Percentiles rank a stretch among this genome's conserved stretches.
Evolutionary conservation across 2,888 invertebrate species (phyloP).

Genomic region (Mesochorus sp.): DNA sequence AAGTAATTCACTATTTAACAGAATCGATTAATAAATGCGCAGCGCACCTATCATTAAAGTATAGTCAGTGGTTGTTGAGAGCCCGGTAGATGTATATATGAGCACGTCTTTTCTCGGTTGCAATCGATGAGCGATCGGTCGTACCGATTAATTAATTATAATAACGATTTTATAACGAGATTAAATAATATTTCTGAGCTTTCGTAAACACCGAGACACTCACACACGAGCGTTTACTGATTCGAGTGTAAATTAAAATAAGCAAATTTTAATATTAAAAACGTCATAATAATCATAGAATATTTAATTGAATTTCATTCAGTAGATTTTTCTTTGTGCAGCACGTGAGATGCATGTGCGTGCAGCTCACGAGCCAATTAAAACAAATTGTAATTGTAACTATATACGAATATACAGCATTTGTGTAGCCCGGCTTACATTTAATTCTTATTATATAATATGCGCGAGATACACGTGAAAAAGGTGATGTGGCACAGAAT

Average conservation of each 20-base stretch:
- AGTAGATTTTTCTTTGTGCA: neutral
- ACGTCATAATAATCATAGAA: neutral
- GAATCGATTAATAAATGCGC: too few relatives aligned
- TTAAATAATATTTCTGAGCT: neutral
- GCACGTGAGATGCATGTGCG: conserved; percentile 4
- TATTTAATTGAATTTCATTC: conserved; percentile 25
- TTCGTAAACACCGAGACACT: neutral
- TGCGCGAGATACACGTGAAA: conserved; percentile 20
- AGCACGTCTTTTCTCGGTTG: too few relatives aligned
- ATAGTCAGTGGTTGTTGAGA: too few relatives aligned
- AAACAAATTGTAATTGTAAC: conserved; percentile 41
- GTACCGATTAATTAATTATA: neutral
- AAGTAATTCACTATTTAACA: too few relatives aligned
- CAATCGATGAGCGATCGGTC: too few relatives aligned
- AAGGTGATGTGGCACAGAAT: conserved; percentile 20
- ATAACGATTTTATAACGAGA: neutral
- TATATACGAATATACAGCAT: neutral
- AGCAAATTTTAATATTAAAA: neutral
- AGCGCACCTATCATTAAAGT: too few relatives aligned
- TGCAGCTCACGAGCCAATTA: conserved; percentile 37
- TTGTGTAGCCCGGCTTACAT: neutral
- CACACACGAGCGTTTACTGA: too few relatives aligned
- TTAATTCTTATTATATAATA: conserved; percentile 59
- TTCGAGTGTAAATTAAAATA: neutral
- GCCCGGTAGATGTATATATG: too few relatives aligned